A percentile compares a stretch with the other conserved stretches of the same genome.
Conservation (phyloP, 2,113 vertebrate genomes). For the Caloenas nicobarica region DNA sequence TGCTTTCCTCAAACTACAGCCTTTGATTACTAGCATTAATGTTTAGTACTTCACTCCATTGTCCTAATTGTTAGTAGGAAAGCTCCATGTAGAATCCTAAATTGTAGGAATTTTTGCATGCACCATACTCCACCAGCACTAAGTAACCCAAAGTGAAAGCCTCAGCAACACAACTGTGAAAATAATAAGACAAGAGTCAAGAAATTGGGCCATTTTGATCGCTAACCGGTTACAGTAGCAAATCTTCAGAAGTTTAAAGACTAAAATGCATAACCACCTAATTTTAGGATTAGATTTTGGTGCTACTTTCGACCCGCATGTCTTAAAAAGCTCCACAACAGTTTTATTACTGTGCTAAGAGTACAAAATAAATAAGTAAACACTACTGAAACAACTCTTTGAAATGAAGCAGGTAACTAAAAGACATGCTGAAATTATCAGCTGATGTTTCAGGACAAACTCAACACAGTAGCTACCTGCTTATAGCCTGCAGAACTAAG, state of each 20-base stretch:
- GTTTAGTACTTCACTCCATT: neutral
- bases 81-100: neutral
- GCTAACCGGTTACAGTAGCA: neutral
- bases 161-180: neutral
- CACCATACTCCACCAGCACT: neutral
- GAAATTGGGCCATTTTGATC: neutral
- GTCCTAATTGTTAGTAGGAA: neutral
- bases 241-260: neutral
- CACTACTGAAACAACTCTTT: neutral
- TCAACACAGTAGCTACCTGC: neutral
- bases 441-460: neutral
- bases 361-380: neutral
- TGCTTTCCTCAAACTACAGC: neutral
- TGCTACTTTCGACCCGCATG: neutral
- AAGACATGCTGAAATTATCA: neutral
- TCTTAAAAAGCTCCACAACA: neutral
- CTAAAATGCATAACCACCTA: neutral
- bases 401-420: neutral
- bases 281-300: neutral
- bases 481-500: neutral
- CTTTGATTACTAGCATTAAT: rapidly evolving
- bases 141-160: neutral
- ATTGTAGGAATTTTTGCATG: neutral
- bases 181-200: neutral
- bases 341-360: neutral